phyloP scores from a whole-genome alignment of 2,113 vertebrate genomes.

The Vidua macroura region DNA sequence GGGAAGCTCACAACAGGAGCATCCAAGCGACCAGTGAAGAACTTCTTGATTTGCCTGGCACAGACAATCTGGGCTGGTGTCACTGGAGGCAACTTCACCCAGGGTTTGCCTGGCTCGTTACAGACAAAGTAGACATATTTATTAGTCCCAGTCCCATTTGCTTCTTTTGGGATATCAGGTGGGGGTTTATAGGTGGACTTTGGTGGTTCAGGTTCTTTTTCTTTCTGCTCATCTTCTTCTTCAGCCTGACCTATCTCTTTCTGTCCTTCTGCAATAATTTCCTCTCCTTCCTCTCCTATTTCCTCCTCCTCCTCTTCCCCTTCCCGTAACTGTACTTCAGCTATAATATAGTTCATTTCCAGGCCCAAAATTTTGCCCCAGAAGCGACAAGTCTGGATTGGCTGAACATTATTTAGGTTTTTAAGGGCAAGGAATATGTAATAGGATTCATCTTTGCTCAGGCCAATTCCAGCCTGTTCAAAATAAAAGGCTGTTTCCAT shows the following conservation, averaged over 20 bases:
- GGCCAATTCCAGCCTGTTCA: conserved; percentile 87
- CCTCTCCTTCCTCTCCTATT: conserved; percentile 31
- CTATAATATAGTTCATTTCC: conserved; percentile 86
- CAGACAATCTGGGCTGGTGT: conserved; percentile 86
- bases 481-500: conserved; percentile 88
- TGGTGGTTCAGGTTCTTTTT: conserved; percentile 69
- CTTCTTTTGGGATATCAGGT: conserved; percentile 81
- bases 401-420: conserved; percentile 79
- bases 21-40: conserved; percentile 87
- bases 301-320: conserved; percentile 85
- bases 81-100: conserved; percentile 87
- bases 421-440: conserved; percentile 88
- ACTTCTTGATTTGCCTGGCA: conserved; percentile 87
- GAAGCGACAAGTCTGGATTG: conserved; percentile 83
- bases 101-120: conserved; percentile 85
- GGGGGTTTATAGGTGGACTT: conserved; percentile 79
- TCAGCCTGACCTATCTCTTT: conserved; percentile 19
- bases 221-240: conserved; percentile 56
- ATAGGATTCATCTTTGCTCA: conserved; percentile 86
- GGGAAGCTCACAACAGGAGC: conserved; percentile 84
- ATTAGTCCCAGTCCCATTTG: conserved; percentile 82
- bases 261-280: conserved; percentile 38
- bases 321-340: conserved; percentile 83
- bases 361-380: conserved; percentile 94
- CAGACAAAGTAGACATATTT: conserved; percentile 93